Conservation (phyloP, 2,797 vertebrate species). For the Philypnodon macrostomus region DNA sequence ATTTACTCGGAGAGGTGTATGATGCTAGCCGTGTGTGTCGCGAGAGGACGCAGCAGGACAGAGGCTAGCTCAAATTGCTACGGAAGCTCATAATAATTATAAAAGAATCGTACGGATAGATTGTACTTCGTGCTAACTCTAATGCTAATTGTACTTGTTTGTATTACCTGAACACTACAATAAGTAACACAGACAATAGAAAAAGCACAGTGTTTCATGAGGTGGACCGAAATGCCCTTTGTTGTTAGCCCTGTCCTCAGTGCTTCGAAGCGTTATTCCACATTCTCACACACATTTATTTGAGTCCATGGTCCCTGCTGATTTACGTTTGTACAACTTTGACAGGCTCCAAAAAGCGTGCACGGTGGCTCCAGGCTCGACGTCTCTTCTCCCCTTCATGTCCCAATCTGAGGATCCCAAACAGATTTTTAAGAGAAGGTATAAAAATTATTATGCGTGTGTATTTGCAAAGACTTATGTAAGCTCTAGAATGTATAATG, state of each 20-base stretch:
- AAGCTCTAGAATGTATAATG: not conserved
- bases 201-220: not conserved
- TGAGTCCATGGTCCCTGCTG: too few species aligned
- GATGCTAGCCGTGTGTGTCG: not conserved
- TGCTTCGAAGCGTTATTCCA: too few species aligned
- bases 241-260: not conserved
- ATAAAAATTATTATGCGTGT: not conserved
- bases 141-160: too few species aligned
- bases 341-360: conserved; percentile 82
- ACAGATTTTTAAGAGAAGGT: conserved; percentile 87
- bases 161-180: too few species aligned
- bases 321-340: not conserved
- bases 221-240: not conserved
- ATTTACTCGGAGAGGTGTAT: not conserved
- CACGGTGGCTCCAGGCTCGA: conserved; percentile 80
- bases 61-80: conserved; percentile 47
- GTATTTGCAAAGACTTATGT: not conserved
- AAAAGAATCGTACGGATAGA: not conserved
- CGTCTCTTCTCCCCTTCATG: conserved; percentile 82
- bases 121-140: too few species aligned
- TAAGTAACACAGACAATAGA: too few species aligned
- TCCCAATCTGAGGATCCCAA: conserved; percentile 82
- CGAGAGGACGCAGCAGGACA: conserved; percentile 17
- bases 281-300: too few species aligned
- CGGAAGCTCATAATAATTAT: conserved; percentile 44